Evolutionary conservation across 2,113 vertebrate genomes (phyloP), one percentile per base, ranked within the genome.

Genomic region (Alosa alosa): DNA sequence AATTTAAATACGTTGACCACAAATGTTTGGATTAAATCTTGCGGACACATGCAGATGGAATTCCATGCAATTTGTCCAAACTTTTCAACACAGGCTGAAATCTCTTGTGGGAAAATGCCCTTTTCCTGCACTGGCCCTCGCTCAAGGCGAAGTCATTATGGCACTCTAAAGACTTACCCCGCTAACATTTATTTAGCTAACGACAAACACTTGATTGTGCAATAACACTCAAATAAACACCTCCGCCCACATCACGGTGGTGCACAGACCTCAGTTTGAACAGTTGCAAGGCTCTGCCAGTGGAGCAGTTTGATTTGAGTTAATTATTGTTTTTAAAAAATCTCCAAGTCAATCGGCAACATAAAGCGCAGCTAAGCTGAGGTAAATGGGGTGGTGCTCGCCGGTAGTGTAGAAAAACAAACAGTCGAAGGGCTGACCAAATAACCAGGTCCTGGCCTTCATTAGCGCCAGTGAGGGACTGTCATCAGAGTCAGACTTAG

Each of bases 171-270:
- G 52, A 41, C 83, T 87, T 81, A 55, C 17, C 25, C 41, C 46
- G n/a, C 52, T 86, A 90, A 86, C 84, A 88, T 88, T 88, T 87
- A 86, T 85, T 87, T 45, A 83, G 68, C 81, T 88, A 83, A 90
- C 84, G 25, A 36, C 81, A 47, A 55, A 87, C 81, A 50, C 46
- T 31, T 68, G 47, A 78, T 87, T 82, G 83, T 81, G 13, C n/a
- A 55, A 60, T 25, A 45, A 45, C 81, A 50, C 22, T 20, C 83
- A 88, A 88, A 86, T 88, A 88, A 90, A 90, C 83, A 60, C 55
- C 75, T 83, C 41, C 50, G 72, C 87, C 36, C 87, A 90, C 87
- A 84, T 90, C 83, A 84, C 49, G 83, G 55, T 17, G 49, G 60
- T 55, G 72, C 89, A 57, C 50, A 84, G 86, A 49, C 81, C 72